Conservation (phyloP, 2,797 vertebrate species). For the Linurgus olivaceus region DNA sequence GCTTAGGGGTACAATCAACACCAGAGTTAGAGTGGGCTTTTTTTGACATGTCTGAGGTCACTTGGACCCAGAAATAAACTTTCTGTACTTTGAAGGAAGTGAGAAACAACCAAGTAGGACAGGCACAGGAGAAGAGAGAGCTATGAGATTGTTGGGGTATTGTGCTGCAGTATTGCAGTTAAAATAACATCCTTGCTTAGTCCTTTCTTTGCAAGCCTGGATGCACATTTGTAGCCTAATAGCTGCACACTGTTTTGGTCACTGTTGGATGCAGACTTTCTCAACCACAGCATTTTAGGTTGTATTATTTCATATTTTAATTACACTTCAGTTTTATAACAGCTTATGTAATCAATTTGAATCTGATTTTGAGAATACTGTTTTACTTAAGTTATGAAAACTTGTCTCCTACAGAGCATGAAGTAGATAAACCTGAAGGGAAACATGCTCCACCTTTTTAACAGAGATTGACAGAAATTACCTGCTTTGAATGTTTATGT, state of each 20-base stretch:
- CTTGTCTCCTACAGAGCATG: neutral
- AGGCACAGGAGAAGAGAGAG: neutral
- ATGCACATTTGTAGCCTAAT: neutral
- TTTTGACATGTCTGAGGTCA: neutral
- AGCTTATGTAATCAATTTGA: neutral
- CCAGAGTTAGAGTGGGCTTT: neutral
- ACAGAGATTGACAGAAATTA: neutral
- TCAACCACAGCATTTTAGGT: neutral
- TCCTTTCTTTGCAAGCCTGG: neutral
- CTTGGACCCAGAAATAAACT: neutral
- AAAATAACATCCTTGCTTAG: neutral
- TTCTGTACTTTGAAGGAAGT: neutral
- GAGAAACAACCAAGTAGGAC: neutral
- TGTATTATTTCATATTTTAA: neutral
- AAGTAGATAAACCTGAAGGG: neutral
- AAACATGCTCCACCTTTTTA: neutral
- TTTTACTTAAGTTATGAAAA: neutral
- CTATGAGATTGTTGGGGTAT: neutral
- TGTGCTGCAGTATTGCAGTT: neutral
- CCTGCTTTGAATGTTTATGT: neutral
- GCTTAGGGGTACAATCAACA: neutral
- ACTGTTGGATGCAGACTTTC: neutral
- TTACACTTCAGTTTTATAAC: neutral
- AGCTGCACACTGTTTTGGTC: neutral
- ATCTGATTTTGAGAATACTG: neutral